Percentiles rank a stretch among this genome's conserved stretches.
Conservation (phyloP, 2,113 vertebrate genomes). For the Gopherus evgoodei region DNA sequence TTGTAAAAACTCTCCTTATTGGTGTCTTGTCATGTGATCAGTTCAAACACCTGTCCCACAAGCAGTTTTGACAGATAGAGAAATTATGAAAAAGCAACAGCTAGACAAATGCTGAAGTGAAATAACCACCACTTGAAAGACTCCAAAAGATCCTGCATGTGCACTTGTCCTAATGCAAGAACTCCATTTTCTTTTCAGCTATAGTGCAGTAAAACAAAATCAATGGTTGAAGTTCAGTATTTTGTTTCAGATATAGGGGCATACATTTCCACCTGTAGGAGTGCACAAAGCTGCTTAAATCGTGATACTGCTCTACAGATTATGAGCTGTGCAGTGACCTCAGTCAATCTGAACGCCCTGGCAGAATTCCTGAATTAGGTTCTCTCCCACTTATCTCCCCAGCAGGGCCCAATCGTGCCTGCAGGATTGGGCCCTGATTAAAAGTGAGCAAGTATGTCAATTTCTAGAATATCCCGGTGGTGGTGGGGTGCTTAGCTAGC, state of each 20-base stretch:
- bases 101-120: background rate
- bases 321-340: background rate
- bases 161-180: background rate
- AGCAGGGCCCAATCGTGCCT: background rate
- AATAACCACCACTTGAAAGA: background rate
- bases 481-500: background rate
- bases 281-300: background rate
- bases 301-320: background rate
- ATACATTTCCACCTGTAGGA: background rate
- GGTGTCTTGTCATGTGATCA: background rate
- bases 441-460: background rate
- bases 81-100: background rate
- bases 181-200: background rate
- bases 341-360: background rate
- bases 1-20: background rate
- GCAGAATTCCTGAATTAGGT: background rate
- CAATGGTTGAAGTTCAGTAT: background rate
- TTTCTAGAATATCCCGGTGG: background rate
- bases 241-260: background rate
- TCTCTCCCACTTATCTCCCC: background rate
- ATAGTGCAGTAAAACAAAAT: too few species aligned
- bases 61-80: background rate
- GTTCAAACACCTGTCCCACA: background rate
- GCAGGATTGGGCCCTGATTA: background rate
- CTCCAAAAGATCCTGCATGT: background rate